Conservation (phyloP, 2,888 invertebrate genomes). For the Pollenia angustigena region DNA sequence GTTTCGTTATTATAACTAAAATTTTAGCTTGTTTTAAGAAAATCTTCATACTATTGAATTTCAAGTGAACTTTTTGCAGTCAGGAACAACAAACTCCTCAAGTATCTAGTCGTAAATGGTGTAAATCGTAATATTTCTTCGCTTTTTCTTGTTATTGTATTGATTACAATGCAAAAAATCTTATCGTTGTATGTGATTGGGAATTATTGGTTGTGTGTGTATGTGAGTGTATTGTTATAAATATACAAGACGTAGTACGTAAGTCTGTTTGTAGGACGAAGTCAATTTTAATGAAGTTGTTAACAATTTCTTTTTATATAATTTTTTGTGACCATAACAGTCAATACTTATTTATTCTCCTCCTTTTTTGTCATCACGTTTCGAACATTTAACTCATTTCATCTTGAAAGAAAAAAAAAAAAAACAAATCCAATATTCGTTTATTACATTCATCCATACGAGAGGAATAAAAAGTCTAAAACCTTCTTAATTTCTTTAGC, state of each 20-base stretch:
- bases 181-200: conserved; percentile 26
- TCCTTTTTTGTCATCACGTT: not conserved
- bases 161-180: conserved; percentile 43
- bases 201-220: not conserved
- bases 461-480: not conserved
- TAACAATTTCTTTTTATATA: conserved; percentile 41
- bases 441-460: conserved; percentile 7
- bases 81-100: not conserved
- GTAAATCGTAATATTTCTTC: conserved; percentile 16
- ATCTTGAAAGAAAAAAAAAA: not conserved
- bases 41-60: no score
- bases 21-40: no score
- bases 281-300: conserved; percentile 60
- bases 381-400: not conserved
- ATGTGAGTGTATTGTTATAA: not conserved
- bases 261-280: conserved; percentile 4
- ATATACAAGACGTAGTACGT: no score
- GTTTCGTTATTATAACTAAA: no score
- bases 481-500: conserved; percentile 4
- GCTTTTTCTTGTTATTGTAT: conserved; percentile 9
- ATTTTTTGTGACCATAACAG: not conserved
- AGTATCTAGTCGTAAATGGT: not conserved
- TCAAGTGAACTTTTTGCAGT: no score
- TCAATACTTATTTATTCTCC: not conserved
- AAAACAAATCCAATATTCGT: conserved; percentile 14